These are phyloP conservation scores for Donacobius atricapilla DNA, from an alignment of 2,113 vertebrate genomes.

Conservation along the genomic window DNA sequence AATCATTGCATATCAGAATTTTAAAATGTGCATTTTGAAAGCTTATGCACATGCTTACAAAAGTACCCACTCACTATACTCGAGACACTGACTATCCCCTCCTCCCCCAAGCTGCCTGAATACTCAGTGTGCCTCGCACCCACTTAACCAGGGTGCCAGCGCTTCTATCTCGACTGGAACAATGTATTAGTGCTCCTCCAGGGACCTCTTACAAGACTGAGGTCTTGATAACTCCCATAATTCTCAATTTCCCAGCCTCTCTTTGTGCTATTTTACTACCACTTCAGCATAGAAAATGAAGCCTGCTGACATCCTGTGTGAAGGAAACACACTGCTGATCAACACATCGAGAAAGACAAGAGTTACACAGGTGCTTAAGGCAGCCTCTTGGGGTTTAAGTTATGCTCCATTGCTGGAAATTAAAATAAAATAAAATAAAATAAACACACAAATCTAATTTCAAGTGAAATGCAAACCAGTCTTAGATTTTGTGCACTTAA, in stretches of 20 bases:
- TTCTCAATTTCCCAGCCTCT: neutral
- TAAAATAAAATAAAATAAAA: neutral
- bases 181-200: neutral
- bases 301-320: neutral
- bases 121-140: neutral
- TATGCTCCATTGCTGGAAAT: neutral
- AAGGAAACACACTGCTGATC: neutral
- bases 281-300: neutral
- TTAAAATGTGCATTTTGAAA: neutral
- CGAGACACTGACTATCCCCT: neutral
- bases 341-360: neutral
- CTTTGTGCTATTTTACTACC: neutral
- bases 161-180: neutral
- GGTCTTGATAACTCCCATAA: neutral
- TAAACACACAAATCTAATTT: neutral
- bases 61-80: neutral
- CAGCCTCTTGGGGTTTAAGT: neutral
- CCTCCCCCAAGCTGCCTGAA: neutral
- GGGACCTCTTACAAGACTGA: neutral
- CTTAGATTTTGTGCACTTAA: neutral
- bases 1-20: neutral
- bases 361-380: neutral
- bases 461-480: neutral
- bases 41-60: neutral
- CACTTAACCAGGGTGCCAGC: neutral